These are phyloP conservation scores for Hapalemur alaotrensis DNA, from an alignment of 2,797 vertebrate species.

Conservation along the genomic window DNA sequence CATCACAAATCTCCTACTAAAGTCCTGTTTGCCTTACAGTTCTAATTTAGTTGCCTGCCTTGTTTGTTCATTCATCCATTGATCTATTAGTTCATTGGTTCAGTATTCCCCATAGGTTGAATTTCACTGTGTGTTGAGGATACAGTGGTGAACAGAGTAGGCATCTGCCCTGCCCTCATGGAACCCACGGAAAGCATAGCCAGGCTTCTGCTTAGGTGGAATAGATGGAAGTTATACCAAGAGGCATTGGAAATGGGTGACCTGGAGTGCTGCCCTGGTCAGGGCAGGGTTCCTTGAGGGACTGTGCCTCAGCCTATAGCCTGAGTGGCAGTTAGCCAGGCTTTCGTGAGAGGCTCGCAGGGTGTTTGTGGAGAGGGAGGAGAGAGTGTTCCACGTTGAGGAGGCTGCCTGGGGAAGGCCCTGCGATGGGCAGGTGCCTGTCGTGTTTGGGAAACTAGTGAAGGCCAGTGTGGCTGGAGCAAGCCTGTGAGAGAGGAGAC, in stretches of 20 bases:
- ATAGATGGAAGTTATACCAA: background rate
- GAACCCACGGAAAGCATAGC: background rate
- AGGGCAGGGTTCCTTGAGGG: background rate
- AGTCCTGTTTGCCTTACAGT: background rate
- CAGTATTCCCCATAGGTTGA: background rate
- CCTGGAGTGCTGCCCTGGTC: background rate
- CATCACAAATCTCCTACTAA: background rate
- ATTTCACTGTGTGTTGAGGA: background rate
- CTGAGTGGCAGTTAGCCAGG: background rate
- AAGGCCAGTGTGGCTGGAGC: background rate
- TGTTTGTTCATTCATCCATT: background rate
- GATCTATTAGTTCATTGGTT: background rate
- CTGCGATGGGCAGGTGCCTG: background rate
- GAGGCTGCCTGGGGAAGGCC: background rate
- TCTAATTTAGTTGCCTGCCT: background rate
- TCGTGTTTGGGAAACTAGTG: background rate
- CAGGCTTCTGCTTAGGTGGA: background rate
- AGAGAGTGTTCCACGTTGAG: background rate
- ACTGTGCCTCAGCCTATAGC: background rate
- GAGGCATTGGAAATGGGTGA: background rate
- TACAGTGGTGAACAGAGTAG: background rate
- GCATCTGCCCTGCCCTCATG: background rate
- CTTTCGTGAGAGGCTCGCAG: background rate
- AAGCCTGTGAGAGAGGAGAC: background rate
- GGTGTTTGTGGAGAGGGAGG: background rate